Evolutionary conservation across 1,140 invertebrate genomes (phyloP), one percentile per base, ranked within the genome.

Genomic region (Eciton burchellii): DNA sequence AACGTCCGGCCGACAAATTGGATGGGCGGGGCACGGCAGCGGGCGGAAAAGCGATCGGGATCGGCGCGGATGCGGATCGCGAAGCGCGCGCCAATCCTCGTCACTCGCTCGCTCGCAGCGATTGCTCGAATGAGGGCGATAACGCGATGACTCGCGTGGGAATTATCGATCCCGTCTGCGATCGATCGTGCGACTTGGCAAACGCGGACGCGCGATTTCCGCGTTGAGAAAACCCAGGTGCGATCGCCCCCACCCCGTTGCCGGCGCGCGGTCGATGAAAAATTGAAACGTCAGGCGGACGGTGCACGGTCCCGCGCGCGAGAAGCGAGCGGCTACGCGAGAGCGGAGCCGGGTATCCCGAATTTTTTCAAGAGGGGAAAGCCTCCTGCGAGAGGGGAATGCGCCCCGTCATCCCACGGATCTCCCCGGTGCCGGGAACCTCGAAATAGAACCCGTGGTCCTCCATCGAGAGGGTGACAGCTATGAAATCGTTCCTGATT

Each of bases 401-500:
- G 90, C 85, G 90, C 91, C 62, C 73, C 86, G 86, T 91, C 91
- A 91, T 91, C 85, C 62, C 56, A 74, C 24, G 60, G 71, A 84
- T 86, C 84, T 77, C 59, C 77, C 65, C 41, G 62, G 21, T 81
- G 35, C 81, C 81, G 84, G 79, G 83, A 89, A 83, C 88, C 90
- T 88, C 88, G 90, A 87, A 86, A 88, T 84, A 59, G 70, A 79
- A 83, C 82, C 84, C 60, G 66, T 72, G 71, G 77, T 85, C 86
- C 71, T 83, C 86, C 77, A 77, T 47, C 82, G 52, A 74, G 52
- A 74, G 71, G 83, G 76, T 76, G 90, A 91, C 89, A 89, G 90
- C 87, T 91, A 90, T 91, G 88, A 90, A 91, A 91, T 91, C 85
- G 89, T 66, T 71, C 79, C 63, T 84, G 90, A 90, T 91, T 90